phyloP scores from a whole-genome alignment of 2,113 vertebrate species.

The Struthidea cinerea region DNA sequence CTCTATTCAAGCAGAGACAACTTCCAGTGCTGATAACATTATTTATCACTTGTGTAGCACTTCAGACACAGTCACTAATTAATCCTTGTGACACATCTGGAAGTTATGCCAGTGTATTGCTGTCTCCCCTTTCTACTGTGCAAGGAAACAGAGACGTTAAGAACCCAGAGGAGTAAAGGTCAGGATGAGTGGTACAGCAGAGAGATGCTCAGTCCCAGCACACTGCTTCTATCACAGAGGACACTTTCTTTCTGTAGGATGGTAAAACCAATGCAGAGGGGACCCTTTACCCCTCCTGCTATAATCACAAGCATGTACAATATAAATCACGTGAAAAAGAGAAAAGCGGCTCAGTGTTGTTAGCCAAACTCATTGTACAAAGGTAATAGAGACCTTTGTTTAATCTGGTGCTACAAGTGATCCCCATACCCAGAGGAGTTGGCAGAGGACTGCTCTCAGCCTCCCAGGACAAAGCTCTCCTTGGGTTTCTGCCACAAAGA shows the following conservation, averaged over 20 bases:
- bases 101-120: neutral
- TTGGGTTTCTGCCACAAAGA: neutral
- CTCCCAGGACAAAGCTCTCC: neutral
- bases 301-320: neutral
- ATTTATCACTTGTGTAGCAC: conserved; percentile 13
- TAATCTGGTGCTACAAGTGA: neutral
- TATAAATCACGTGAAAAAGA: neutral
- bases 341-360: neutral
- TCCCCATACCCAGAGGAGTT: too few species aligned
- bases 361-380: neutral
- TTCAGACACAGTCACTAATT: conserved; percentile 31
- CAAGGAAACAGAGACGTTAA: neutral
- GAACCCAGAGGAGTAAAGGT: neutral
- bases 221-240: neutral
- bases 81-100: conserved; percentile 7
- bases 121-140: neutral
- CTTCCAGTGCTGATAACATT: conserved; percentile 25
- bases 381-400: neutral
- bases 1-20: conserved; percentile 47
- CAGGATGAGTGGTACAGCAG: neutral
- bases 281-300: neutral
- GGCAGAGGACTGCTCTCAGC: neutral
- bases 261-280: neutral
- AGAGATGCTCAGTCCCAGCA: neutral
- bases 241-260: neutral